These are phyloP conservation scores for Buteo buteo DNA, from an alignment of 2,113 vertebrate species.

Conservation along the genomic window DNA sequence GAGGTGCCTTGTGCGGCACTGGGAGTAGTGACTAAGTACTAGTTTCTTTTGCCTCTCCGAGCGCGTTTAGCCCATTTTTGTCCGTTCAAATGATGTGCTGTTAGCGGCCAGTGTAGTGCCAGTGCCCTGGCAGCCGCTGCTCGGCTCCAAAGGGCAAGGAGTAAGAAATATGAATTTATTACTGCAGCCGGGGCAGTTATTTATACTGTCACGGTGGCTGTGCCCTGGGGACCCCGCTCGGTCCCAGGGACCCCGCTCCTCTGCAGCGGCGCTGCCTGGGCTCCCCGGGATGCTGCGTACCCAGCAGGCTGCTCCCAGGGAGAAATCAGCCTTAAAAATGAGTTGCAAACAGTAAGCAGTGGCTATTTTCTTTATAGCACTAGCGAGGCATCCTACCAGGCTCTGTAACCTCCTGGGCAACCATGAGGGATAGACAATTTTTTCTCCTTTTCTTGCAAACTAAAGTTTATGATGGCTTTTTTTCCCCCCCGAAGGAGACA, in stretches of 20 bases:
- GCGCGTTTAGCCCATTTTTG: background rate
- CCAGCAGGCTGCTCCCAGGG: background rate
- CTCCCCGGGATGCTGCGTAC: accelerated
- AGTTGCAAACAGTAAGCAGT: background rate
- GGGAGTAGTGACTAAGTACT: background rate
- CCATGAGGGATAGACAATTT: background rate
- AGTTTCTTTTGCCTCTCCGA: background rate
- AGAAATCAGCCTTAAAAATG: background rate
- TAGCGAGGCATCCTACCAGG: no score
- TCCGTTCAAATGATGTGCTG: accelerated
- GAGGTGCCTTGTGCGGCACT: background rate
- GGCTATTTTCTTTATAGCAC: background rate
- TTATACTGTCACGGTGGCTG: accelerated
- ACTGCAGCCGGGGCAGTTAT: no score
- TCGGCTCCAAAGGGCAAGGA: background rate
- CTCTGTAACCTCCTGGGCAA: background rate
- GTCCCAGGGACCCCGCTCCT: background rate
- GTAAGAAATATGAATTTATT: background rate
- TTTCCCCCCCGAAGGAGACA: background rate
- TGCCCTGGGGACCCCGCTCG: no score
- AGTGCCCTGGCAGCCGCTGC: background rate
- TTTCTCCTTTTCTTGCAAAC: background rate
- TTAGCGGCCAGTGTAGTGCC: background rate
- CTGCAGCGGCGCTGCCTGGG: background rate
- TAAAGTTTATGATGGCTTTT: accelerated